Conservation (phyloP, 2,113 vertebrate genomes). For the Spilogale gracilis region DNA sequence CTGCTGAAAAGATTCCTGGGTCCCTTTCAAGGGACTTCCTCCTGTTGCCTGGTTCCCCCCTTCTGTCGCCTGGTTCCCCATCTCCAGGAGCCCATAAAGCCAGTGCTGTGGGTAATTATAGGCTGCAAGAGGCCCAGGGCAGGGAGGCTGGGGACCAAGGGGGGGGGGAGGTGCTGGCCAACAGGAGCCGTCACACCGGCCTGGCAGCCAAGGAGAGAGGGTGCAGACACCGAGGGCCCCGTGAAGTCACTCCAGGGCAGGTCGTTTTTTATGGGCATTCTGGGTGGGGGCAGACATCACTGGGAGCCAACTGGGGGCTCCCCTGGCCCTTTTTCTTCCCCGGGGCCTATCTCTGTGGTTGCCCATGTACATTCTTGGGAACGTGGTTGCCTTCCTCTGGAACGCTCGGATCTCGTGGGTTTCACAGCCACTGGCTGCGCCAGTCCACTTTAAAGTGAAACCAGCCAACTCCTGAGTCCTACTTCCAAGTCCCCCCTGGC, state of each 20-base stretch:
- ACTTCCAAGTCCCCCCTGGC: not conserved
- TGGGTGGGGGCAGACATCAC: constrained; percentile 55
- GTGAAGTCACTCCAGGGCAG: constrained; percentile 16
- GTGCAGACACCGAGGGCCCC: constrained; percentile 63
- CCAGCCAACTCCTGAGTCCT: not conserved
- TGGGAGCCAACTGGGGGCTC: not conserved
- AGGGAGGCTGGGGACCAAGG: constrained; percentile 20
- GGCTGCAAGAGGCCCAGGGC: constrained; percentile 54
- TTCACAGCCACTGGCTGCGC: not conserved
- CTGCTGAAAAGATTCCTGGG: not conserved
- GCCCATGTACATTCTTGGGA: constrained; percentile 22
- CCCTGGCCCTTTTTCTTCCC: not conserved
- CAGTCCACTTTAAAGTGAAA: not conserved
- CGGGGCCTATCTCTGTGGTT: constrained; percentile 46
- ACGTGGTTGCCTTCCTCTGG: constrained; percentile 12
- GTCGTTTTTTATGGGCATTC: constrained; percentile 59
- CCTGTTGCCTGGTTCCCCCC: not conserved
- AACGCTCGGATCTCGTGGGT: not conserved
- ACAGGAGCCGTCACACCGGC: constrained; percentile 56
- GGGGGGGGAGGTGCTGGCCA: not conserved
- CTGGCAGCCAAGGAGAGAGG: not conserved
- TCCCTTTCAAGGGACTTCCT: constrained; percentile 65
- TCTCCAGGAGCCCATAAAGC: constrained; percentile 59
- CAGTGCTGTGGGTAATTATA: constrained; percentile 72
- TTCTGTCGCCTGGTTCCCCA: not conserved